Evolutionary conservation across 2,797 vertebrate species (phyloP).

Genomic region (Aulostomus chinensis): DNA sequence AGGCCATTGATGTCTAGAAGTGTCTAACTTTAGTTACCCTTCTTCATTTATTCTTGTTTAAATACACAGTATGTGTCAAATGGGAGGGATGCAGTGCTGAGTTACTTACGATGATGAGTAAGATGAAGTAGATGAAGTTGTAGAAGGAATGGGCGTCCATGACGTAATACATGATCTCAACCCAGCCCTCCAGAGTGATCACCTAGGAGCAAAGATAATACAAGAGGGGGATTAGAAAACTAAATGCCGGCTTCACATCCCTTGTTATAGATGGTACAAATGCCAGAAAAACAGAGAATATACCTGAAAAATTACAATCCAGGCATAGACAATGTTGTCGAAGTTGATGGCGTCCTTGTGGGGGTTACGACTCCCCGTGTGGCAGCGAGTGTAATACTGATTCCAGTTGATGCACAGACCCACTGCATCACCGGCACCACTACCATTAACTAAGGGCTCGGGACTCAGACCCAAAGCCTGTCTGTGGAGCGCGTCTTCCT

Average conservation of each 20-base stretch:
- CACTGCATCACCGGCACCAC: conserved; percentile 57
- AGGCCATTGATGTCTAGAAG: conserved; percentile 1
- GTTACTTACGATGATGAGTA: conserved; percentile 96
- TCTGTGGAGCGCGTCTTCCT: conserved; percentile 87
- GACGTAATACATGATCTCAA: conserved; percentile 99
- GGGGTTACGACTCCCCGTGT: conserved; percentile 89
- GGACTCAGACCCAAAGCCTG: conserved; percentile 81
- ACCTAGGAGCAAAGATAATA: conserved; percentile 83
- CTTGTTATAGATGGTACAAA: too few species aligned
- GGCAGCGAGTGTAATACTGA: conserved; percentile 94
- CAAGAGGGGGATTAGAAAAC: too few species aligned
- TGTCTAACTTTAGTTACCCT: background rate
- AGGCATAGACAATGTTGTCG: conserved; percentile 98
- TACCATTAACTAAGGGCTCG: conserved; percentile 86
- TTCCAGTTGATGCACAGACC: conserved; percentile 98
- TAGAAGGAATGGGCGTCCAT: conserved; percentile 99
- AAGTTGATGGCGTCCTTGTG: conserved; percentile 99
- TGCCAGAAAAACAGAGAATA: too few species aligned
- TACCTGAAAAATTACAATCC: conserved; percentile 95
- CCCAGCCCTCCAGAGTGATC: conserved; percentile 98
- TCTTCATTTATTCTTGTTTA: background rate
- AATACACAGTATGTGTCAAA: too few species aligned
- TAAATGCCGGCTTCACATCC: too few species aligned
- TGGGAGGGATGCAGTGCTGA: background rate
- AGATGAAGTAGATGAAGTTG: conserved; percentile 99